phyloP scores from a whole-genome alignment of 2,797 vertebrate genomes.

The Echeneis naucrates region DNA sequence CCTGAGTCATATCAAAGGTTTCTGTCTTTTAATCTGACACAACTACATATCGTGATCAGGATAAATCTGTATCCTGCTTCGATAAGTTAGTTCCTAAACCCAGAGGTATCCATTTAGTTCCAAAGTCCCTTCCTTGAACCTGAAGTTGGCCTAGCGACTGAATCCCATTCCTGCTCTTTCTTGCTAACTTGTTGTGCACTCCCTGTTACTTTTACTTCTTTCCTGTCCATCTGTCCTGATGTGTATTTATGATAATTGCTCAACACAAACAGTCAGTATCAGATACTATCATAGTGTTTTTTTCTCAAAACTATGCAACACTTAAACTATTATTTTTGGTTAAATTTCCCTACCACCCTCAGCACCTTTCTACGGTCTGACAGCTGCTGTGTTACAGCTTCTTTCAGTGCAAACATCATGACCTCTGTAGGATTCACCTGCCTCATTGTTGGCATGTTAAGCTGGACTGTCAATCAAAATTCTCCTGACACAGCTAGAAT shows the following conservation, averaged over 20 bases:
- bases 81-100: neutral
- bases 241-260: neutral
- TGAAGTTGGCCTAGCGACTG: neutral
- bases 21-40: neutral
- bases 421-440: slow-evolving; percentile 5
- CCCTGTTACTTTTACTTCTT: neutral
- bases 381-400: neutral
- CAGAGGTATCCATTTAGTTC: neutral
- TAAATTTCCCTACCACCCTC: neutral
- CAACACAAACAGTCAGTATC: neutral
- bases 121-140: neutral
- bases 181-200: neutral
- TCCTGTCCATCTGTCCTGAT: neutral
- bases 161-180: neutral
- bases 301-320: neutral
- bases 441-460: neutral
- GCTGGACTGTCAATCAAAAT: slow-evolving; percentile 15
- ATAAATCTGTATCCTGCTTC: neutral
- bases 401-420: neutral
- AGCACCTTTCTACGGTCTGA: neutral
- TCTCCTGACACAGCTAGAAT: slow-evolving; percentile 25
- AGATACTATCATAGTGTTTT: neutral
- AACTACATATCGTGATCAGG: neutral
- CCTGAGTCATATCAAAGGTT: neutral
- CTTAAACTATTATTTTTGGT: neutral